These are phyloP conservation scores for Adelosebastes latens DNA, from an alignment of 2,797 vertebrate species.

Conservation along the genomic window DNA sequence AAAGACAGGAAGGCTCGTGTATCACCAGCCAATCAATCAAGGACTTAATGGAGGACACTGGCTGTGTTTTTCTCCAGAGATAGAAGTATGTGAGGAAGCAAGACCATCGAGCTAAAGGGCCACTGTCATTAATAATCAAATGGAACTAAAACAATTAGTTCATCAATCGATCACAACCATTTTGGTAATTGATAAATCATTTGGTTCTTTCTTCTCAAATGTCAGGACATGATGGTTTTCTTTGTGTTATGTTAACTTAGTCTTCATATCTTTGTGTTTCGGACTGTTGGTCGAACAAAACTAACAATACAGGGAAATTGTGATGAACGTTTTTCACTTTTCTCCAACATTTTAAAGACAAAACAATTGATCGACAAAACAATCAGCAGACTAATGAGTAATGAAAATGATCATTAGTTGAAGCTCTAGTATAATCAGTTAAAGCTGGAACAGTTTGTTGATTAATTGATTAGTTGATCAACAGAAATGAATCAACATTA, in stretches of 20 bases:
- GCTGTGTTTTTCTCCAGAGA: background rate
- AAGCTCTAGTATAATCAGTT: background rate
- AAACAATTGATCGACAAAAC: background rate
- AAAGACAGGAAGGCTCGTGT: conserved; percentile 13
- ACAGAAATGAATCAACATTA: background rate
- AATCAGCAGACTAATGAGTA: background rate
- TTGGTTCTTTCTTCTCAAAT: background rate
- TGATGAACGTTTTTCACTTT: background rate
- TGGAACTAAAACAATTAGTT: background rate
- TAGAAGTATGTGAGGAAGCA: background rate
- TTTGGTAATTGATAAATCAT: background rate
- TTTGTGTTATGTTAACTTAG: background rate
- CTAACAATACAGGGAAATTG: background rate
- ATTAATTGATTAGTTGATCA: background rate
- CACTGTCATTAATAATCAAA: conserved; percentile 7
- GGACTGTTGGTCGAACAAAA: background rate
- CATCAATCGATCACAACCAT: background rate
- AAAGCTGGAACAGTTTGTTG: background rate
- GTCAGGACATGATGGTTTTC: background rate
- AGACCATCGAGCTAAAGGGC: background rate
- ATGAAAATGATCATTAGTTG: background rate
- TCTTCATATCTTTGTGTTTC: background rate
- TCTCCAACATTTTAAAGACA: background rate
- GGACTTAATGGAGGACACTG: conserved; percentile 34
- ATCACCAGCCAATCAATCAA: conserved; percentile 36